Conservation (phyloP, 2,113 vertebrate genomes). For the Euleptes europaea region DNA sequence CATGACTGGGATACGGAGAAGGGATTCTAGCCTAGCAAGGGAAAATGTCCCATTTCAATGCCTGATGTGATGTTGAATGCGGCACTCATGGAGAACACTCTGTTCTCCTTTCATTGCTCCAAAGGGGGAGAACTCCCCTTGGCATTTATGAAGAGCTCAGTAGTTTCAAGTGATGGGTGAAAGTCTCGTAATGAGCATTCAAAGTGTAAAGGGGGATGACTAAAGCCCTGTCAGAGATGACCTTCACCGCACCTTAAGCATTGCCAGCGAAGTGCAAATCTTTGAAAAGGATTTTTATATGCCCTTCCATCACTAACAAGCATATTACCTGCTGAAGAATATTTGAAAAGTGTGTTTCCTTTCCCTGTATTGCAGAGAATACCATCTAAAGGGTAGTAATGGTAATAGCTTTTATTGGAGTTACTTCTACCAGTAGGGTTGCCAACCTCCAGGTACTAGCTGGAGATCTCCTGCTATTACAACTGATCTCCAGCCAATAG, state of each 20-base stretch:
- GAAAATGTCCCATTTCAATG: conserved; percentile 41
- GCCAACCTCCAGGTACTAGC: no score
- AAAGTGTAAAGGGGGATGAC: background rate
- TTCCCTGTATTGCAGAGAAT: conserved; percentile 25
- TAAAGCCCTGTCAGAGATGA: background rate
- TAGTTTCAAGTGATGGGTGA: background rate
- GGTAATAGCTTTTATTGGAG: background rate
- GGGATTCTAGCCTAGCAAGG: conserved; percentile 48
- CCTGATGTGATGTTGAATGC: conserved; percentile 60
- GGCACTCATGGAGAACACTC: background rate
- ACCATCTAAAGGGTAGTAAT: background rate
- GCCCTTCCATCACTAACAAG: background rate
- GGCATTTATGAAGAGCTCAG: background rate
- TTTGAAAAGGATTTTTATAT: conserved; percentile 35
- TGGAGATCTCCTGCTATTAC: no score
- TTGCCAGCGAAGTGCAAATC: background rate
- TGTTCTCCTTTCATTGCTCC: conserved; percentile 7
- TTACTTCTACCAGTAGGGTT: background rate
- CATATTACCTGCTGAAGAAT: background rate
- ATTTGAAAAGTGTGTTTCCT: background rate
- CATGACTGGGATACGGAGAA: conserved; percentile 47
- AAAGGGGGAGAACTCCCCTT: background rate
- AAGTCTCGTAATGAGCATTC: conserved; percentile 4
- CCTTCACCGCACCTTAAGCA: conserved; percentile 22
- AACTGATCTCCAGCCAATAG: no score